Evolutionary conservation across 2,797 vertebrate genomes (phyloP), one percentile per base, ranked within the genome.

Genomic region (Kryptopterus vitreolus): DNA sequence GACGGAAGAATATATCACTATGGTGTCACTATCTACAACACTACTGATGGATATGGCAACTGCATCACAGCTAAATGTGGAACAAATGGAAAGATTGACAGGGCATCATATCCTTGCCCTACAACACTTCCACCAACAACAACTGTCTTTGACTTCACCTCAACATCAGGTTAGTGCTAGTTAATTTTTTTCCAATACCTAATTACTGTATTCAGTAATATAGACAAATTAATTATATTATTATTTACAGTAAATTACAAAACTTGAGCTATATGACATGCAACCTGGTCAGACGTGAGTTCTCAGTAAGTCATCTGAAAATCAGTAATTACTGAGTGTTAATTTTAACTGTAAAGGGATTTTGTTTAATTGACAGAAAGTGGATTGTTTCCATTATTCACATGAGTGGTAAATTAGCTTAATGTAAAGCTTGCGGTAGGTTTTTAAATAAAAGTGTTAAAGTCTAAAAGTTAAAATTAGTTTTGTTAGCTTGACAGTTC

Each of bases 11-110:
- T 12, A 50, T 95, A 94, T 85, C 83, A 50, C 0, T 87, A 89
- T 0, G 88, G 91, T 0, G 89, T 90, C 0, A 84, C 89, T 55
- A 89, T 97, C 81, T 97, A 98, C 85, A 86, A 93, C 82, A 97
- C 94, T 0, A 94, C 93, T 0, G 95, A 97, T 13, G 95, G 95
- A 26, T 89, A 82, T 1, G 95, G 95, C 7, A 91, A 91, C 57
- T 97, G 96, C 77, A 91, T 96, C 50, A 90, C 81, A 0, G 95
- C 95, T 68, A 85, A 24, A 48, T 98, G 96, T 77, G 88, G 90
- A 12, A 76, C 82, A 46, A 92, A 95, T 2, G 95, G 96, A 71
- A 94, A 90, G 0, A 87, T 95, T 50, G 4, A 91, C 2, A 93
- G 91, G 77, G 2, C 0, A 0, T 57, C 89, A 24, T 24, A 87